Evolutionary conservation across 2,797 vertebrate genomes (phyloP), one percentile per base, ranked within the genome.

Genomic region (Microhierax caerulescens): DNA sequence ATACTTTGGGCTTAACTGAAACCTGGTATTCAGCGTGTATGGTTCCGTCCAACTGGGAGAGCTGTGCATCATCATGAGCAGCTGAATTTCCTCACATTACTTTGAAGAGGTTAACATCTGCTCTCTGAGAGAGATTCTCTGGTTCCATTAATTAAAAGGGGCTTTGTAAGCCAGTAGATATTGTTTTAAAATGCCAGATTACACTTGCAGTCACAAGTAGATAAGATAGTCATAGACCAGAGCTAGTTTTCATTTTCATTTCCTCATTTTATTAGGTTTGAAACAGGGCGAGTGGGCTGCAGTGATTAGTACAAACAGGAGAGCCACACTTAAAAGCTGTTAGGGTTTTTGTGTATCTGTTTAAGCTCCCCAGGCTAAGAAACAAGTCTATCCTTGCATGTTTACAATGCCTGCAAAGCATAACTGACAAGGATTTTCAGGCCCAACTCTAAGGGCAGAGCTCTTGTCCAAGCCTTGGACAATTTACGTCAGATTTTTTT

Each of bases 321-420:
- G 93, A 96, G 90, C 77, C 95, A 96, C 95, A 94, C 85, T 96
- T 96, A 90, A 96, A 96, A 95, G 95, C 93, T 96, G 96, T 95
- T 95, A 92, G 74, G 88, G 85, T 79, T 95, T 95, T 97, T 96
- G 90, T 93, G 67, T 87, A 89, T 96, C 90, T 95, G 90, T 95
- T 95, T 94, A 94, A 97, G 63, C 54, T 96, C 96, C 95, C 41
- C 94, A 94, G 93, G 95, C 92, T 94, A 95, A 95, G 93, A 97
- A 96, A 97, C 95, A 97, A 95, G 96, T 97, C 97, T 95, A 85
- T 92, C 96, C 96, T 94, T 96, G 93, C 86, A 94, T 97, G 93
- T 97, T 95, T 97, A 95, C 92, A 93, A 50, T 93, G 83, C 88
- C 90, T 90, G 78, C 78, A 92, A 96, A 97, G 88, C 95, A 87